phyloP scores from a whole-genome alignment of 1,140 invertebrate species.

The Sarcophaga bullata region DNA sequence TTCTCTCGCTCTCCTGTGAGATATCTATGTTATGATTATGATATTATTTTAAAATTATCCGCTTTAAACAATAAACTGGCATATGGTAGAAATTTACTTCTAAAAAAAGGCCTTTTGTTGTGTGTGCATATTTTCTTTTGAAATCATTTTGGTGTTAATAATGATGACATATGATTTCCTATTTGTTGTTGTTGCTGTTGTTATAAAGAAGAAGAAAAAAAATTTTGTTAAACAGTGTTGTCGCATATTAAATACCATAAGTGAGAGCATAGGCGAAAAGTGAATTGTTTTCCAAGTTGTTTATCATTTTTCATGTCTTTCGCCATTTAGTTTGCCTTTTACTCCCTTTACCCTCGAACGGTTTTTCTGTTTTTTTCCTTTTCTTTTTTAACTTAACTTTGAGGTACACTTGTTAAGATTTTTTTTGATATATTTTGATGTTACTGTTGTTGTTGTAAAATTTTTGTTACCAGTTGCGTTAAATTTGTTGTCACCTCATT shows the following conservation, averaged over 20 bases:
- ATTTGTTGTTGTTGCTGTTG: conserved; percentile 46
- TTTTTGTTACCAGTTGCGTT: conserved; percentile 55
- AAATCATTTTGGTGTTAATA: conserved; percentile 65
- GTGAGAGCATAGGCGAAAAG: conserved; percentile 51
- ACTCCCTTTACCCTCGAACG: too few relatives aligned
- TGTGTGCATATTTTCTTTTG: conserved; percentile 48
- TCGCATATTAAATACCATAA: conserved; percentile 60
- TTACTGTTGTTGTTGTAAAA: background rate
- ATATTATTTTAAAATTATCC: conserved; percentile 66
- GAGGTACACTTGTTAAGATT: conserved; percentile 7
- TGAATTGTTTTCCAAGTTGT: background rate
- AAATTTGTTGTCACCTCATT: conserved; percentile 65
- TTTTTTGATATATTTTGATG: background rate
- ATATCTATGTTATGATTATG: conserved; percentile 60
- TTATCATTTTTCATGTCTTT: conserved; percentile 7
- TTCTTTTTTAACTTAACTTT: background rate
- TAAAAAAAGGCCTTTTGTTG: too few relatives aligned
- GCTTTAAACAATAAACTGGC: conserved; percentile 55
- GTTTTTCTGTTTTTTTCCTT: background rate
- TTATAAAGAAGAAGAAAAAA: too few relatives aligned
- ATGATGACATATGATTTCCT: conserved; percentile 66
- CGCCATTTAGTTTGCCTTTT: background rate
- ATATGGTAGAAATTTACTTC: conserved; percentile 52
- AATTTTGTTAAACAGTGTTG: conserved; percentile 50
- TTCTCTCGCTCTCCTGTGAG: background rate